Percentiles rank a stretch among this genome's conserved stretches.
phyloP scores from a whole-genome alignment of 2,113 vertebrate species.

The Gopherus evgoodei region DNA sequence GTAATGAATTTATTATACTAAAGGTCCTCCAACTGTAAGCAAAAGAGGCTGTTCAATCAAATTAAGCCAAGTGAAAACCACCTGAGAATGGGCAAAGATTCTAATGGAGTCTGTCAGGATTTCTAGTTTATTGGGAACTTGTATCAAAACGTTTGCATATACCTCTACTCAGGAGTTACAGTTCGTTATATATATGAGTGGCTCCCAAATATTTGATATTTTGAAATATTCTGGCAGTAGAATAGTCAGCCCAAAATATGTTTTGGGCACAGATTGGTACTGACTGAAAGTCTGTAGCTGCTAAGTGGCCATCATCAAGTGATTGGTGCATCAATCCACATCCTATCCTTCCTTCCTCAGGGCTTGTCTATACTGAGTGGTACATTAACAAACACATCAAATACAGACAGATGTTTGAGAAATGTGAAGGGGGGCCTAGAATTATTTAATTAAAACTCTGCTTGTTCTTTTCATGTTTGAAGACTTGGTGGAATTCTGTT shows the following conservation, averaged over 20 bases:
- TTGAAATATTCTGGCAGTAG: background rate
- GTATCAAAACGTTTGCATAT: background rate
- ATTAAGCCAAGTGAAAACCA: background rate
- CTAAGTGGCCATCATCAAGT: background rate
- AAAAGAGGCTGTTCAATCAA: background rate
- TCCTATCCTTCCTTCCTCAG: background rate
- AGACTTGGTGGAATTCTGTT: background rate
- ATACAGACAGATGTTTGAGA: background rate
- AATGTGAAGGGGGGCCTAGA: background rate
- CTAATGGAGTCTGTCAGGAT: background rate
- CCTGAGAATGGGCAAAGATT: background rate
- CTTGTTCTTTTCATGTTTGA: background rate
- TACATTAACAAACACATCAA: background rate
- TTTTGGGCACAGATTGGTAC: background rate
- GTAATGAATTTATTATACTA: background rate
- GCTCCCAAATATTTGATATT: background rate
- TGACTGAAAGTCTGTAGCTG: background rate
- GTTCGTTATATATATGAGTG: rapidly evolving
- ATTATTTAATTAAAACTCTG: background rate
- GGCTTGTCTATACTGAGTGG: background rate
- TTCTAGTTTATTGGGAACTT: background rate
- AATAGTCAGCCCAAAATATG: background rate
- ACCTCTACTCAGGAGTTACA: background rate
- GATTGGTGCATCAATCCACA: background rate
- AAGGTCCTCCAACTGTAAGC: background rate